Evolutionary conservation across 2,797 vertebrate species (phyloP), one percentile per base, ranked within the genome.

Genomic region (Morus bassanus): DNA sequence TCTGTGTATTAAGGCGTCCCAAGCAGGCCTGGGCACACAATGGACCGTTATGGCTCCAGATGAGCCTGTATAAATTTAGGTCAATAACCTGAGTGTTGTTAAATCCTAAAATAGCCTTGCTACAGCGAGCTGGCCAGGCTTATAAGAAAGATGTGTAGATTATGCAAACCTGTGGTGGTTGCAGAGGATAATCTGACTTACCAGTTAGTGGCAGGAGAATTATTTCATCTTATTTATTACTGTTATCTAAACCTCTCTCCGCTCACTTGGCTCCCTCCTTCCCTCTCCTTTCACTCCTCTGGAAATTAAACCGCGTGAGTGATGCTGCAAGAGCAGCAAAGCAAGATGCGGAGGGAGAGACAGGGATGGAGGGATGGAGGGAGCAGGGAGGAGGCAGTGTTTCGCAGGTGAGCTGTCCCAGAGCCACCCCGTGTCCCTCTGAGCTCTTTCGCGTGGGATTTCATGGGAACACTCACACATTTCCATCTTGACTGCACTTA

Each of bases 21-120:
- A 79, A 95, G 93, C 91, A 81, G 88, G 84, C 93, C 95, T 81
- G 27, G 30, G 48, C 92, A 82, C 96, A 97, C 96, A 97, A 94
- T 97, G 93, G 93, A 23, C 96, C 17, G 50, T 96, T 95, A 83
- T 39, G 93, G 94, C 95, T 97, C 92, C 95, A 97, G 96, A 97
- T 94, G 95, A 97, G 97, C 91, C 93, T 63, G 84, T 59, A 27
- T 91, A 91, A 93, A 96, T 97, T 97, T 96, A 96, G 96, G 95
- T 97, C 96, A 97, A 88, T 96, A 97, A 97, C 96, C 95, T 94
- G 89, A 91, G 85, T 46, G 88, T 46, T 87, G 92, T 90, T 94
- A 84, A 95, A 94, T 95, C 87, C 85, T 94, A 72, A 93, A 94
- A 95, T 84, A 93, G 93, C 92, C 90, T 72, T 61, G 61, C 57